phyloP scores from a whole-genome alignment of 30 jellyfish, hydroid and myxozoan species.

The Catostylus mosaicus region DNA sequence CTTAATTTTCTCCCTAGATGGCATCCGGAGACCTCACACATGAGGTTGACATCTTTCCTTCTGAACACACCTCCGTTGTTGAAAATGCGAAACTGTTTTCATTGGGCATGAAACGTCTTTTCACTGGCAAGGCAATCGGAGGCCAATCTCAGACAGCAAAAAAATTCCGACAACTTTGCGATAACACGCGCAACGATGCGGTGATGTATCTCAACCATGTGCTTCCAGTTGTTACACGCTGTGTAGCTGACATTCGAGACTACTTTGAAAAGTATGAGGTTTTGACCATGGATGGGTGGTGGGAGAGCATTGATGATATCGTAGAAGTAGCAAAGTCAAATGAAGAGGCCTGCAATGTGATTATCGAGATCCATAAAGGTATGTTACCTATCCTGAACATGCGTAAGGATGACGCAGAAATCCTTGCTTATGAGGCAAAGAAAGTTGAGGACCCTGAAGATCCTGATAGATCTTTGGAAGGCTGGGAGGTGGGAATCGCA shows the following conservation, averaged over 20 bases:
- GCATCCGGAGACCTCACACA: too few species aligned
- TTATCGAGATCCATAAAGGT: slow-evolving; percentile 44
- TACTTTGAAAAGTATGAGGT: slow-evolving; percentile 32
- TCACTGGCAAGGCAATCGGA: slow-evolving; percentile 33
- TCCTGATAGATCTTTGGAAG: background rate
- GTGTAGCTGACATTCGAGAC: slow-evolving; percentile 26
- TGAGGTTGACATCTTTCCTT: too few species aligned
- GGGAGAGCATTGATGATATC: slow-evolving; percentile 52
- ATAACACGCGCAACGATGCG: slow-evolving; percentile 46
- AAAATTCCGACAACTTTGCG: slow-evolving; percentile 24
- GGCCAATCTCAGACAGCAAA: background rate
- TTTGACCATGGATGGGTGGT: slow-evolving; percentile 42
- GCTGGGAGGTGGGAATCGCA: slow-evolving; percentile 42
- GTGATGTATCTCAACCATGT: slow-evolving; percentile 26
- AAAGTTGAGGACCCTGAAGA: background rate
- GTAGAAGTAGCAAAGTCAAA: slow-evolving; percentile 27
- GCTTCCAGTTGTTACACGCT: slow-evolving; percentile 35
- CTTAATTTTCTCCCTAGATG: too few species aligned
- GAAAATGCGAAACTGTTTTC: slow-evolving; percentile 30
- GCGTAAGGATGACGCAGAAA: slow-evolving; percentile 43
- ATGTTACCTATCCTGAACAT: slow-evolving; percentile 11
- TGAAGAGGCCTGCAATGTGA: slow-evolving; percentile 37
- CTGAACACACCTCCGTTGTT: background rate
- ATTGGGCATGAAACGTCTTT: slow-evolving; percentile 43
- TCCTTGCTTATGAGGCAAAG: slow-evolving; percentile 16